These are phyloP conservation scores for Diadumene lineata DNA, from an alignment of 92 coral and sea anemone species.

Conservation along the genomic window DNA sequence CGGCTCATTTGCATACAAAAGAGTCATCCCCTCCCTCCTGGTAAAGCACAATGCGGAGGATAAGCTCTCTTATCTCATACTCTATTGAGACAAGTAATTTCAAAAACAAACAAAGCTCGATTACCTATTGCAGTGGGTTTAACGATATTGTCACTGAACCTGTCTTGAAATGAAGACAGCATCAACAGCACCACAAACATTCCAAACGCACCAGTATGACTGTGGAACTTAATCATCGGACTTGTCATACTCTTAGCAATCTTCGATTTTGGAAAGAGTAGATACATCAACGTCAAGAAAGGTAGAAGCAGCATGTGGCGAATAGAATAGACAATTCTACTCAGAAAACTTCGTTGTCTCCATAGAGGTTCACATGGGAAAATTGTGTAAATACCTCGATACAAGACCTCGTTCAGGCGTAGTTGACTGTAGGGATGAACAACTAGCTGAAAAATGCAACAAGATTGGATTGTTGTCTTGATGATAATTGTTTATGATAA, in stretches of 20 bases:
- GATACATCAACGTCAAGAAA: constrained; percentile 28
- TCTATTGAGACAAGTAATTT: no score
- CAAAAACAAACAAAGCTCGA: neutral
- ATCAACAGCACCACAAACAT: constrained; percentile 45
- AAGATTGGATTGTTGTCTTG: no score
- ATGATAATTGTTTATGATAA: no score
- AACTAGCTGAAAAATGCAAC: constrained; percentile 41
- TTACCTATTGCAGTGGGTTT: no score
- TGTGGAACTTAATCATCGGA: constrained; percentile 53
- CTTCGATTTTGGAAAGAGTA: constrained; percentile 39
- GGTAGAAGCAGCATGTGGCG: constrained; percentile 59
- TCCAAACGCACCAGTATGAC: constrained; percentile 55
- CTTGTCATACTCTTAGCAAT: constrained; percentile 36
- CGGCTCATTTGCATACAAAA: no score
- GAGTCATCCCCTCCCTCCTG: no score
- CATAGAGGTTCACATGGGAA: no score
- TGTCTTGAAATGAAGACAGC: constrained; percentile 42
- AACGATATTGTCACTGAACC: no score
- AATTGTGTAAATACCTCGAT: constrained; percentile 40
- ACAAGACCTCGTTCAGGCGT: constrained; percentile 49
- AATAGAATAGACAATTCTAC: constrained; percentile 23
- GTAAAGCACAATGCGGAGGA: no score
- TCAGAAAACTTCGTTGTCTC: constrained; percentile 32
- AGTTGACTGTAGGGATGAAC: constrained; percentile 64
- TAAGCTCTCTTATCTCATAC: no score